phyloP scores from a whole-genome alignment of 2,888 invertebrate genomes.

The Neoscelio sp. region DNA sequence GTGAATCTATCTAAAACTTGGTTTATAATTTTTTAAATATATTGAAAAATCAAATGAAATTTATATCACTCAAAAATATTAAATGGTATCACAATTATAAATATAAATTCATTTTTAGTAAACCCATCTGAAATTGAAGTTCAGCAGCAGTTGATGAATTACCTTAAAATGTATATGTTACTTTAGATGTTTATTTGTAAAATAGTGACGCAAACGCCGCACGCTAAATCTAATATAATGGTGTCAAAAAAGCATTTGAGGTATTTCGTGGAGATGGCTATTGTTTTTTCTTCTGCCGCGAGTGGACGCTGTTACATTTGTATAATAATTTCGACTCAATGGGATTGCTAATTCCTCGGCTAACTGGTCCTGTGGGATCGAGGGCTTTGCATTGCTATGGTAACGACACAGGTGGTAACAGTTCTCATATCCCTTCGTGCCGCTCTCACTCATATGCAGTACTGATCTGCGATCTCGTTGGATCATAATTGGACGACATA shows the following conservation, averaged over 20 bases:
- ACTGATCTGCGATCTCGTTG: conserved; percentile 40
- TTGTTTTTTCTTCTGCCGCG: conserved; percentile 38
- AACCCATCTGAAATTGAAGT: too few species aligned
- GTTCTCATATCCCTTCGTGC: conserved; percentile 41
- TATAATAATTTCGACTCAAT: conserved; percentile 74
- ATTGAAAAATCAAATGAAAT: too few species aligned
- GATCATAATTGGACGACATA: conserved; percentile 43
- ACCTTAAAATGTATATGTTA: too few species aligned
- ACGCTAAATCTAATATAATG: conserved; percentile 31
- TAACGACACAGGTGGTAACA: conserved; percentile 70
- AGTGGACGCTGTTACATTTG: conserved; percentile 68
- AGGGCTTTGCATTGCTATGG: conserved; percentile 69
- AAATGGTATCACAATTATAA: too few species aligned
- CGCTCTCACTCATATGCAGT: conserved; percentile 37
- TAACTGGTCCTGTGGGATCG: conserved; percentile 72
- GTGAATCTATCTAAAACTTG: too few species aligned
- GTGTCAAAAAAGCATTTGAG: conserved; percentile 25
- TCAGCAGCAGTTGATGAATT: too few species aligned
- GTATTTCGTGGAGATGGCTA: conserved; percentile 20
- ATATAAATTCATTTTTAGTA: too few species aligned
- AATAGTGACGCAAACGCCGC: conserved; percentile 23
- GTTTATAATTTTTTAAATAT: too few species aligned
- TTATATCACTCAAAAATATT: too few species aligned
- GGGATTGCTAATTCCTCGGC: conserved; percentile 73
- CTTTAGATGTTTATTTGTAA: conserved; percentile 32